Evolutionary conservation across 2,888 invertebrate species (phyloP).

Genomic region (Tiliacea aurago): DNA sequence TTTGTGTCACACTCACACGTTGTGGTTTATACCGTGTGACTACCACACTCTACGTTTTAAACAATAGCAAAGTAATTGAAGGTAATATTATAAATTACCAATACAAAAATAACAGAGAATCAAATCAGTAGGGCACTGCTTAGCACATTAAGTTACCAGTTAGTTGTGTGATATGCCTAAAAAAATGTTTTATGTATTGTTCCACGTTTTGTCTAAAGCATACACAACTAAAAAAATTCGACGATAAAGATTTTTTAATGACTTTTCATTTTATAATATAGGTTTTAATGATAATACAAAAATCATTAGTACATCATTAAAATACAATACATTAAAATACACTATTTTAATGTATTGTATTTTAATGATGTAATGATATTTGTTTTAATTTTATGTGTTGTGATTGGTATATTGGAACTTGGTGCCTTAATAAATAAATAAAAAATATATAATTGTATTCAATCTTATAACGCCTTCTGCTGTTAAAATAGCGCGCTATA

Average conservation of each 20-base stretch:
- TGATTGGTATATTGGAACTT: too few relatives aligned
- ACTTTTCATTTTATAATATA: too few relatives aligned
- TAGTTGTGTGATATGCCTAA: not conserved
- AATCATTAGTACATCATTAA: too few relatives aligned
- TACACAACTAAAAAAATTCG: too few relatives aligned
- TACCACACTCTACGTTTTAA: conserved; percentile 3
- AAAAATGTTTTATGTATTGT: not conserved
- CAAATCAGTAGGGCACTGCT: not conserved
- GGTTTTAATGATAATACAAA: too few relatives aligned
- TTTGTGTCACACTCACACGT: not conserved
- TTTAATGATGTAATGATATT: too few relatives aligned
- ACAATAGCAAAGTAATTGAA: conserved; percentile 15
- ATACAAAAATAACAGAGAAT: not conserved
- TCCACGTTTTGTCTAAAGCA: not conserved
- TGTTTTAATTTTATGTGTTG: too few relatives aligned
- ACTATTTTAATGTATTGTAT: too few relatives aligned
- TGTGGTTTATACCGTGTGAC: not conserved
- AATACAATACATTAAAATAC: too few relatives aligned
- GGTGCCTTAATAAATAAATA: too few relatives aligned
- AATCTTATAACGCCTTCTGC: not conserved
- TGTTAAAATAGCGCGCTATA: not conserved
- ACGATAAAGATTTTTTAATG: too few relatives aligned
- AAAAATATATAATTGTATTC: not conserved
- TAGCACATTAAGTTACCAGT: not conserved
- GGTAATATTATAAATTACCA: not conserved